Conservation (phyloP, 2,113 vertebrate genomes). For the Osmerus mordax region DNA sequence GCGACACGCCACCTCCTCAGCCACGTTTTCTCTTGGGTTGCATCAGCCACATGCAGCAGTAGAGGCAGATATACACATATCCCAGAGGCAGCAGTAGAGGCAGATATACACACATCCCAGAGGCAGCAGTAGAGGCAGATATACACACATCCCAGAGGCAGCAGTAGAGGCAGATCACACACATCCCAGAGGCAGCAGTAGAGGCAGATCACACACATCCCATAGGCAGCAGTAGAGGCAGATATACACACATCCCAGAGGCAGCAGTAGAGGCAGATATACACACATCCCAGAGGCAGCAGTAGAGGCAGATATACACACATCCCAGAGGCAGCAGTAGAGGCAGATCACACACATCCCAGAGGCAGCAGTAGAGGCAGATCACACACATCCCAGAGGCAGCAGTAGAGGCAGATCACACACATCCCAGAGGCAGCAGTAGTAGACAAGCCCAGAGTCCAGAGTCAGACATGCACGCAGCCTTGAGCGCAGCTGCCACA, state of each 20-base stretch:
- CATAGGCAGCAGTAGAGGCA: slow-evolving; percentile 1
- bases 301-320: slow-evolving; percentile 22
- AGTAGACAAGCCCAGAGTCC: too few relatives aligned
- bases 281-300: slow-evolving; percentile 21
- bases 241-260: slow-evolving; percentile 14
- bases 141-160: background rate
- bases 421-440: background rate
- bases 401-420: background rate
- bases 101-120: slow-evolving; percentile 18
- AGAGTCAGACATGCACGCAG: too few relatives aligned
- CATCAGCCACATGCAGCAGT: slow-evolving; percentile 55
- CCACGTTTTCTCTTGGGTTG: slow-evolving; percentile 56
- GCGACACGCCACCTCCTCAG: slow-evolving; percentile 48
- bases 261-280: slow-evolving; percentile 15
- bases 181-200: too few relatives aligned
- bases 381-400: background rate
- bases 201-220: background rate
- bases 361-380: slow-evolving; percentile 21
- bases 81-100: slow-evolving; percentile 21
- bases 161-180: background rate
- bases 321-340: slow-evolving; percentile 24
- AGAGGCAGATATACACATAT: slow-evolving; percentile 29
- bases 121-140: slow-evolving; percentile 21
- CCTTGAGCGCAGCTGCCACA: background rate
- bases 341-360: slow-evolving; percentile 24